Conservation (phyloP, 2,888 invertebrate species). For the Patella depressa region DNA sequence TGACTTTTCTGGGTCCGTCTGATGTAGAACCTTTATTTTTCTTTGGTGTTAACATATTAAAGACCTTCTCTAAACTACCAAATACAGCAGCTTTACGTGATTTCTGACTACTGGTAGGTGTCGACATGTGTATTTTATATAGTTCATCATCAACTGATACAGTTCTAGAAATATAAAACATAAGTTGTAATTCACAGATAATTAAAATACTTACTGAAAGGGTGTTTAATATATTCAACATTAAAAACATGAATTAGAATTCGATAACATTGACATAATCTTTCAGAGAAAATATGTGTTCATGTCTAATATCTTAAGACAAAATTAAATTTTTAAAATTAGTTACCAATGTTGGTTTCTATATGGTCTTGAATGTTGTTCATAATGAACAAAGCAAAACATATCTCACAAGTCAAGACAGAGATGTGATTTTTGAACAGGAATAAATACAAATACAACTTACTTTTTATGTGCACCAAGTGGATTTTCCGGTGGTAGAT, state of each 20-base stretch:
- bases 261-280: no score
- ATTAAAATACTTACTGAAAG: no score
- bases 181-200: no score
- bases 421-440: background rate
- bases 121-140: slow-evolving; percentile 60
- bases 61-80: slow-evolving; percentile 81
- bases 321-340: no score
- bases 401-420: background rate
- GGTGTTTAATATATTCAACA: no score
- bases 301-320: no score
- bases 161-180: slow-evolving; percentile 47
- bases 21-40: slow-evolving; percentile 65
- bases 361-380: no score
- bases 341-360: no score
- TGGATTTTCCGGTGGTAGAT: slow-evolving; percentile 50
- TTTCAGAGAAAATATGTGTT: no score
- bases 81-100: slow-evolving; percentile 74
- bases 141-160: slow-evolving; percentile 68
- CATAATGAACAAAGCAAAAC: no score
- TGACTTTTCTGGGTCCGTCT: slow-evolving; percentile 70
- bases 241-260: no score
- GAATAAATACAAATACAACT: slow-evolving; percentile 27
- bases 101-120: slow-evolving; percentile 42
- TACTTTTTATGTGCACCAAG: slow-evolving; percentile 61
- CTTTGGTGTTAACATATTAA: slow-evolving; percentile 80